These are phyloP conservation scores for Selenia dentaria DNA, from an alignment of 2,888 invertebrate species.

Conservation along the genomic window DNA sequence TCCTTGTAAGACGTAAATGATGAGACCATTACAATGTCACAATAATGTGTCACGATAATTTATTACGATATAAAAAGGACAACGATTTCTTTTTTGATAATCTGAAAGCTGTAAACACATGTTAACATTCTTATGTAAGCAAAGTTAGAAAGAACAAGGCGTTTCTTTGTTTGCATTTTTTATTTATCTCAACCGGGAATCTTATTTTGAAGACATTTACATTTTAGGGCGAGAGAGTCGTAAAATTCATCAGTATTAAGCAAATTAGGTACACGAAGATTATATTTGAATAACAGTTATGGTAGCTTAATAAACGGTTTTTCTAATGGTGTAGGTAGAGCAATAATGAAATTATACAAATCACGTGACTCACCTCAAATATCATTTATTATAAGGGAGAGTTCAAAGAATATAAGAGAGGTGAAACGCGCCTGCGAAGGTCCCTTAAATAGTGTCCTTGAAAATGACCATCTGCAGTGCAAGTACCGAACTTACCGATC, in stretches of 20 bases:
- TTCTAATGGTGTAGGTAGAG: background rate
- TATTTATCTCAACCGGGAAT: constrained; percentile 9
- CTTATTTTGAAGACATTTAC: constrained; percentile 10
- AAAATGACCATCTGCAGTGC: too few relatives aligned
- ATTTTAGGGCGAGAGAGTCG: constrained; percentile 6
- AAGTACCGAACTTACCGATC: too few relatives aligned
- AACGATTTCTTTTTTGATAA: constrained; percentile 21
- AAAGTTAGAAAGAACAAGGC: constrained; percentile 23
- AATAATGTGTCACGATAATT: constrained; percentile 25
- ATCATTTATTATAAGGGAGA: too few relatives aligned
- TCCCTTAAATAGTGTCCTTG: too few relatives aligned
- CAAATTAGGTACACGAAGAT: background rate
- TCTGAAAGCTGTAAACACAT: constrained; percentile 36
- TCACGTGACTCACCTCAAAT: too few relatives aligned
- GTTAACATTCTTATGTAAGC: constrained; percentile 29
- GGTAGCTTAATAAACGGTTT: background rate
- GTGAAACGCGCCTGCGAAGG: too few relatives aligned
- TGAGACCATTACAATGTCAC: constrained; percentile 30
- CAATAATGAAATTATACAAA: too few relatives aligned
- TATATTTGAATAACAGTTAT: background rate
- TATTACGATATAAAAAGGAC: constrained; percentile 24
- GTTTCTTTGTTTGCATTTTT: constrained; percentile 20
- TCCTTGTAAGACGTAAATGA: constrained; percentile 22
- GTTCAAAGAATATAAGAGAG: too few relatives aligned
- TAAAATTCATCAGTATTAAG: constrained; percentile 8